These are phyloP conservation scores for Pelusios castaneus DNA, from an alignment of 2,113 vertebrate genomes.

Conservation along the genomic window DNA sequence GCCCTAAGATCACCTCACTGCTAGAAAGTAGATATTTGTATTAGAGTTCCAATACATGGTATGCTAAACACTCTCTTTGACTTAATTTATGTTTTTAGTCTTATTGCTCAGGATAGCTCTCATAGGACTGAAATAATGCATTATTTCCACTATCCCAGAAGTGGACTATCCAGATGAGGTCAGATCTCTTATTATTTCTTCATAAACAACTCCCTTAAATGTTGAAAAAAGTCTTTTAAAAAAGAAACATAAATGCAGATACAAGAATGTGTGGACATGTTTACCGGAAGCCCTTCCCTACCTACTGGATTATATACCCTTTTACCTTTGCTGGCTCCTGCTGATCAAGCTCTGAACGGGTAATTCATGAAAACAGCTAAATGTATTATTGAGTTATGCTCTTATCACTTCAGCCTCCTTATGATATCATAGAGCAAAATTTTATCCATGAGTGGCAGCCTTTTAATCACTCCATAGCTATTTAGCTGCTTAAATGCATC, in stretches of 20 bases:
- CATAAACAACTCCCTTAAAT: background rate
- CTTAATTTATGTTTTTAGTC: background rate
- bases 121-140: conserved; percentile 10
- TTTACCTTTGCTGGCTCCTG: background rate
- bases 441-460: background rate
- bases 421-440: background rate
- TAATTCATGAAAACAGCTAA: background rate
- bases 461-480: background rate
- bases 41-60: background rate
- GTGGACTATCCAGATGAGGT: background rate
- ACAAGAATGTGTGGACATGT: background rate
- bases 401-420: background rate
- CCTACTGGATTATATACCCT: background rate
- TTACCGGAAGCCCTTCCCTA: background rate
- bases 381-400: background rate
- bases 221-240: background rate
- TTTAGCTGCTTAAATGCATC: background rate
- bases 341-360: background rate
- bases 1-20: background rate
- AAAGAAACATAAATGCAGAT: background rate
- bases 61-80: background rate
- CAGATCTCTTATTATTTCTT: background rate
- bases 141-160: background rate
- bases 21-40: background rate
- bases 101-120: background rate